A percentile compares a stretch with the other conserved stretches of the same genome.
phyloP scores from a whole-genome alignment of 2,888 invertebrate genomes.

The Limnephilus rhombicus region DNA sequence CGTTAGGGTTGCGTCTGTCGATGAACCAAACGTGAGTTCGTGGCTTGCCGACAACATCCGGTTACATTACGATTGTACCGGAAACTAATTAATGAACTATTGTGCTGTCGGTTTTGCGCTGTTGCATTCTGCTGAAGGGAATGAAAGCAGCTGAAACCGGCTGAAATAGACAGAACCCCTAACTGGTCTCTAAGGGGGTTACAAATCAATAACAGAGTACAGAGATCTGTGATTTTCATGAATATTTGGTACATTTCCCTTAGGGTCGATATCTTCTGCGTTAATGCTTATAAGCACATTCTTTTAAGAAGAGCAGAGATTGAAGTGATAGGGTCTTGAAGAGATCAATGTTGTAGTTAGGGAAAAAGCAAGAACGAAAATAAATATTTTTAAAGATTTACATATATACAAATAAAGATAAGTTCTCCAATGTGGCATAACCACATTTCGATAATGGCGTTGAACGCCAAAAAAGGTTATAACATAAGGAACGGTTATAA shows the following conservation, averaged over 20 bases:
- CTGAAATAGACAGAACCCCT: neutral
- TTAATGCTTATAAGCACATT: neutral
- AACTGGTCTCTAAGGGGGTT: neutral
- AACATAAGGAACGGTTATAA: too few relatives aligned
- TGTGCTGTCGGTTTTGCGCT: neutral
- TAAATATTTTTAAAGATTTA: too few relatives aligned
- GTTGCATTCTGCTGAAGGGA: neutral
- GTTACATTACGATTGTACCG: conserved; percentile 47
- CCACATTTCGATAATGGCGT: too few relatives aligned
- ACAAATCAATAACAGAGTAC: neutral
- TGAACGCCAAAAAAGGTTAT: too few relatives aligned
- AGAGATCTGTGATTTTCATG: neutral
- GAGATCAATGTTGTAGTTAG: neutral
- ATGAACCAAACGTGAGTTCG: conserved; percentile 58
- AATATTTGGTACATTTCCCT: neutral
- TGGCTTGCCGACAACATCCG: conserved; percentile 58
- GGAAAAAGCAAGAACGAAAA: neutral
- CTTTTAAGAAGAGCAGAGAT: neutral
- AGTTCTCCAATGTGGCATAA: too few relatives aligned
- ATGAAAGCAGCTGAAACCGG: neutral
- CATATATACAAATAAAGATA: too few relatives aligned
- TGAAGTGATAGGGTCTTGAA: neutral
- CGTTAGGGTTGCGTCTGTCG: conserved; percentile 50
- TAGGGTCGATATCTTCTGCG: neutral
- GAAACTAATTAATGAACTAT: conserved; percentile 47